Evolutionary conservation across 1,140 invertebrate genomes (phyloP).

Genomic region (Adoxophyes honmai): DNA sequence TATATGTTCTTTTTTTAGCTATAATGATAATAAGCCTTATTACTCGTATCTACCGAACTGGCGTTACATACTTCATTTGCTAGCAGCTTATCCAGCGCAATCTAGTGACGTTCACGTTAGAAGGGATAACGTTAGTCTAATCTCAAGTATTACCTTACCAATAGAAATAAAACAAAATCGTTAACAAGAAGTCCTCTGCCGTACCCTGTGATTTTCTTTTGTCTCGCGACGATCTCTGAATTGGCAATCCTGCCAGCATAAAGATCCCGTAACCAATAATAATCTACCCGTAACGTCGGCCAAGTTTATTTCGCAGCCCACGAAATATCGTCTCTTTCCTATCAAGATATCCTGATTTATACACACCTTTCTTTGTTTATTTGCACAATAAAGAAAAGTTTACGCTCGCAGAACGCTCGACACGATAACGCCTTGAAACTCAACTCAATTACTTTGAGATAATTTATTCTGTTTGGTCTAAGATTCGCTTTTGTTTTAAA

Average conservation of each 20-base stretch:
- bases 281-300: neutral
- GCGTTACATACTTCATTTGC: too few species aligned
- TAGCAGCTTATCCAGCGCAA: too few species aligned
- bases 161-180: too few species aligned
- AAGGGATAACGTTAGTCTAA: too few species aligned
- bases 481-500: neutral
- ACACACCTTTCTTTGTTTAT: slow-evolving; percentile 14
- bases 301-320: slow-evolving; percentile 5
- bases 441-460: neutral
- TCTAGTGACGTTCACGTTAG: too few species aligned
- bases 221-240: too few species aligned
- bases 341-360: slow-evolving; percentile 6
- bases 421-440: neutral
- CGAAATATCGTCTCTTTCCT: slow-evolving; percentile 9
- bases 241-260: neutral
- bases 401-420: neutral
- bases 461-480: neutral
- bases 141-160: too few species aligned
- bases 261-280: slow-evolving; percentile 7
- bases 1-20: too few species aligned
- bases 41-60: too few species aligned
- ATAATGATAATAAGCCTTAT: too few species aligned
- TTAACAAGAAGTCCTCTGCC: too few species aligned
- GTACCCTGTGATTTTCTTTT: too few species aligned
- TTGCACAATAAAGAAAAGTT: neutral